Evolutionary conservation across 2,888 invertebrate species (phyloP).

Genomic region (Sinopyrophorus schimmeli): DNA sequence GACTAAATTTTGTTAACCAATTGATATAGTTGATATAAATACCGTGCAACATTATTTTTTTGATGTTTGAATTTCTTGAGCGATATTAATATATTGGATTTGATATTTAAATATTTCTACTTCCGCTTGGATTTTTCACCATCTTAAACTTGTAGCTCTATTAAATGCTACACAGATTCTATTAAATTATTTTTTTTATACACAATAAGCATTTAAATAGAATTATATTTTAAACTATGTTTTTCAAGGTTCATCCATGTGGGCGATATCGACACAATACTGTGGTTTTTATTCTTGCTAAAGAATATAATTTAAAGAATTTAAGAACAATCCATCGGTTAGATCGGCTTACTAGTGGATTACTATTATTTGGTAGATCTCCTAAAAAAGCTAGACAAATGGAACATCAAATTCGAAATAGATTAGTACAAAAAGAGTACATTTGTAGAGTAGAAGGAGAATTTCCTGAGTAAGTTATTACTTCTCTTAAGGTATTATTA

Average conservation of each 20-base stretch:
- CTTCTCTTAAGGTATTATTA: neutral
- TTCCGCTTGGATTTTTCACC: no score
- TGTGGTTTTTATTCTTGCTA: constrained; percentile 93
- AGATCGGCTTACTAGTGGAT: constrained; percentile 92
- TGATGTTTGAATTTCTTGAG: no score
- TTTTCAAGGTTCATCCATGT: constrained; percentile 88
- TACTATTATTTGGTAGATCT: constrained; percentile 91
- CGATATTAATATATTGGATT: no score
- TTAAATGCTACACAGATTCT: no score
- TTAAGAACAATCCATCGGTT: constrained; percentile 92
- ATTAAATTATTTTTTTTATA: no score
- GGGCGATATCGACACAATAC: constrained; percentile 98
- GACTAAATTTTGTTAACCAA: no score
- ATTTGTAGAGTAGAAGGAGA: constrained; percentile 92
- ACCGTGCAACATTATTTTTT: no score
- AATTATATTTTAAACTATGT: no score
- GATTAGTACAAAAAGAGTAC: constrained; percentile 93
- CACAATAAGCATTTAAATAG: no score
- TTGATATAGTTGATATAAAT: no score
- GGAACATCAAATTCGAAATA: constrained; percentile 91
- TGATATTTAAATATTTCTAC: no score
- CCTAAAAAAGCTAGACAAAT: constrained; percentile 92
- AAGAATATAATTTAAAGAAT: constrained; percentile 93
- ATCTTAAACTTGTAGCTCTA: no score
- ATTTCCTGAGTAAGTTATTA: constrained; percentile 80